Evolutionary conservation across 2,113 vertebrate genomes (phyloP), one percentile per base, ranked within the genome.

Genomic region (Hippocampus abdominalis): DNA sequence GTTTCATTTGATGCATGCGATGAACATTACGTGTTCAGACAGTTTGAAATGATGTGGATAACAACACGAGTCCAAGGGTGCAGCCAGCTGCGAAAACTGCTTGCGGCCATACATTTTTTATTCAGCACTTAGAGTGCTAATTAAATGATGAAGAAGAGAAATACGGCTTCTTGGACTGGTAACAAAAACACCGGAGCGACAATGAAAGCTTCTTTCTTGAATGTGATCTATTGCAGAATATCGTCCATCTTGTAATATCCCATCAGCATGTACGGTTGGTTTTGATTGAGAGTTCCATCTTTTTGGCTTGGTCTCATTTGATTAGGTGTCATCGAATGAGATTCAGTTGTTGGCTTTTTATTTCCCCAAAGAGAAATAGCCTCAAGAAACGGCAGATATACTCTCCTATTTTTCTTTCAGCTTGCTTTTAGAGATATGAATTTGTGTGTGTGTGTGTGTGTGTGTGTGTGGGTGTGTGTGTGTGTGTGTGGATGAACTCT

Each of bases 61-160:
- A 70, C 13, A 76, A 69, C 18, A 46, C 27, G 23, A 68, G 44
- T 62, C 11, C 66, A 65, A 59, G 1, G 4, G 21, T 44, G 32
- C 25, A 49, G 62, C 27, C 60, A 66, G 51, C 73, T 18, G 36
- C 70, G 54, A 76, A 81, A 57, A 51, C 46, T 68, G 57, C 44
- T 64, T 40, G 51, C 51, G 9, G 57, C 63, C 51, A 70, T 69
- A 2, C n/a, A 56, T 75, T 69, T 81, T 83, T 64, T 27, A 72
- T 68, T 61, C 12, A 78, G 69, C 64, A 56, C 44, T 75, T 48
- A 53, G 20, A 62, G 56, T 40, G 44, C 32, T 64, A 61, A 65
- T 71, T 69, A 77, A 67, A 78, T 70, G 18, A 62, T 49, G 54
- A 57, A 49, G 29, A 27, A 49, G 66, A 27, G 27, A 64, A 68